Percentiles rank a stretch among this genome's conserved stretches.
These are phyloP conservation scores for Petroica traversi DNA, from an alignment of 2,113 vertebrate genomes.

Conservation along the genomic window DNA sequence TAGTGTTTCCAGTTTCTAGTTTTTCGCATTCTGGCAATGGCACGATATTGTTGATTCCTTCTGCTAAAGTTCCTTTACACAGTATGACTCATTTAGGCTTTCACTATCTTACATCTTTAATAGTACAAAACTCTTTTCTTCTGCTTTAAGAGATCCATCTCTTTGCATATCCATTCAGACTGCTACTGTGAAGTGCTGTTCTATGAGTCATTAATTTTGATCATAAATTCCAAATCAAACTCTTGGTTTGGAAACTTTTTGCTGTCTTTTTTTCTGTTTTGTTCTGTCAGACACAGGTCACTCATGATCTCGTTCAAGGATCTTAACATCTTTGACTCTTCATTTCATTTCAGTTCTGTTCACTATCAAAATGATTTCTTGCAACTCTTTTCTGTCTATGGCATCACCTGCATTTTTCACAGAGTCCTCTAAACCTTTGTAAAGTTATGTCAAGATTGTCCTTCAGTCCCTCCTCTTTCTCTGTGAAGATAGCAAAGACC, in stretches of 20 bases:
- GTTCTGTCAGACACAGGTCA: background rate
- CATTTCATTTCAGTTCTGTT: background rate
- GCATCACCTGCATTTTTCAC: background rate
- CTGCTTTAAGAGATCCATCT: background rate
- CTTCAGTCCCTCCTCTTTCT: background rate
- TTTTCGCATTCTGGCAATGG: background rate
- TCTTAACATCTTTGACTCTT: background rate
- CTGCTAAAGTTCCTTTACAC: background rate
- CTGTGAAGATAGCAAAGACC: background rate
- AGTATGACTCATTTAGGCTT: background rate
- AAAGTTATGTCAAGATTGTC: background rate
- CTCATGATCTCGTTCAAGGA: background rate
- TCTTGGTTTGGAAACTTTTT: background rate
- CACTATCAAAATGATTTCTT: background rate
- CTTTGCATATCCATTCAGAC: background rate
- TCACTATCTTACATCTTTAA: background rate
- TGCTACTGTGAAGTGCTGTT: background rate
- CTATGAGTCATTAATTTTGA: slow-evolving; percentile 15
- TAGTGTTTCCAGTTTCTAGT: background rate
- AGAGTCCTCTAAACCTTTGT: background rate
- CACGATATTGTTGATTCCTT: background rate
- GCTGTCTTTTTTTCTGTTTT: background rate
- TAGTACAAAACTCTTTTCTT: background rate
- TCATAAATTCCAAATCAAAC: too few relatives aligned
- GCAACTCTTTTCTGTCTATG: background rate